Conservation (phyloP, 2,797 vertebrate genomes). For the Myioborus miniatus region DNA sequence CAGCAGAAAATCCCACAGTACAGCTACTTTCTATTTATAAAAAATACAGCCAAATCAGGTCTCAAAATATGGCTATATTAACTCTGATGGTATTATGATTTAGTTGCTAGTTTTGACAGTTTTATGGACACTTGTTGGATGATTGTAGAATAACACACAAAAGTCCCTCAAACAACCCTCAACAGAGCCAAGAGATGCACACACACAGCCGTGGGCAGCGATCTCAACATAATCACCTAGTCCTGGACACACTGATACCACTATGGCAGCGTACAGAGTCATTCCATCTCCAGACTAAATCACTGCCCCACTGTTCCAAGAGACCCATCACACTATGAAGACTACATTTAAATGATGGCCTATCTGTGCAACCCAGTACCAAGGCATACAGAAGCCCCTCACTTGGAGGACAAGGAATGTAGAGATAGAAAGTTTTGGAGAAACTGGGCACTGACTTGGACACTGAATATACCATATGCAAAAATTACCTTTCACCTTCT, state of each 20-base stretch:
- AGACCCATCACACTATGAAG: not conserved
- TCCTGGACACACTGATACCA: not conserved
- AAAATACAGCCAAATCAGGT: not conserved
- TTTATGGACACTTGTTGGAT: not conserved
- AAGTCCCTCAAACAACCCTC: not conserved
- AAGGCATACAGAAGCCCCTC: not conserved
- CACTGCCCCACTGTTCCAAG: not conserved
- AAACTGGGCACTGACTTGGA: not conserved
- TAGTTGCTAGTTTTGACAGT: not conserved
- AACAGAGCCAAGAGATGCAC: not conserved
- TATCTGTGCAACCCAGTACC: not conserved
- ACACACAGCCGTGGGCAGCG: not conserved
- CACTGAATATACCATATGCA: not conserved
- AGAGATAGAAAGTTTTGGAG: not conserved
- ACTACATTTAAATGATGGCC: not conserved
- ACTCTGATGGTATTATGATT: not conserved
- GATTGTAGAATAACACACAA: not conserved
- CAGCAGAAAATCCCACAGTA: not conserved
- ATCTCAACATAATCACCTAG: not conserved
- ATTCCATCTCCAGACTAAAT: not conserved
- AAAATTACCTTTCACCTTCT: not conserved
- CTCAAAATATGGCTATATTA: not conserved
- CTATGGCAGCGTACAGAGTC: not conserved
- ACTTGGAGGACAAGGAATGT: fast-evolving
- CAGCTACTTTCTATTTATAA: not conserved